These are phyloP conservation scores for Clusia tigrina DNA, from an alignment of 2,888 invertebrate genomes.

Conservation along the genomic window DNA sequence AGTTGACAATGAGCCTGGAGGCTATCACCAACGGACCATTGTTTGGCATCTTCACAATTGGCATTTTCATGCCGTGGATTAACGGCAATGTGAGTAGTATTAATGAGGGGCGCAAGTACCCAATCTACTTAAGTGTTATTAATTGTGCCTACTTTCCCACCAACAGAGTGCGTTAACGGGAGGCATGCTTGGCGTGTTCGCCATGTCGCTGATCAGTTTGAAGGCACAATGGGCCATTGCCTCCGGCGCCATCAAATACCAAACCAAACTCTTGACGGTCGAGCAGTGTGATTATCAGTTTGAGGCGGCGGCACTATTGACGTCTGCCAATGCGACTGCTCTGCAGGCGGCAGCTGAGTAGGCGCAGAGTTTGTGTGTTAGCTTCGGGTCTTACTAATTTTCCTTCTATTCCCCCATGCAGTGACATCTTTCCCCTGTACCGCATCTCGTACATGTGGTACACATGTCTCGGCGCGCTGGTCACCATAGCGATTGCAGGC, in stretches of 20 bases:
- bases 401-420: no score
- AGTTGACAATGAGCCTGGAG: slow-evolving; percentile 74
- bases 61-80: slow-evolving; percentile 75
- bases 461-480: slow-evolving; percentile 69
- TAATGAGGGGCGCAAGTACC: not conserved
- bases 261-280: slow-evolving; percentile 72
- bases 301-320: slow-evolving; percentile 46
- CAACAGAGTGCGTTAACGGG: slow-evolving; percentile 69
- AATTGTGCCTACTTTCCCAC: not conserved
- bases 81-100: slow-evolving; percentile 68
- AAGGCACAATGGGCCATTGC: slow-evolving; percentile 73
- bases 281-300: slow-evolving; percentile 73
- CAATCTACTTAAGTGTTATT: not conserved
- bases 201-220: slow-evolving; percentile 71
- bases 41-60: slow-evolving; percentile 72
- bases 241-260: slow-evolving; percentile 70
- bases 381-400: no score
- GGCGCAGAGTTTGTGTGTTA: slow-evolving; percentile 22
- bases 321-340: slow-evolving; percentile 40
- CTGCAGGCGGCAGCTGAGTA: slow-evolving; percentile 45
- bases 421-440: slow-evolving; percentile 66
- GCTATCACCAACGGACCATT: slow-evolving; percentile 77
- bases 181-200: slow-evolving; percentile 67
- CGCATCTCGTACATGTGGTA: slow-evolving; percentile 85
- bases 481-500: slow-evolving; percentile 67